Evolutionary conservation across 64 coral and sea anemone genomes (phyloP).

Genomic region (Porites lutea): DNA sequence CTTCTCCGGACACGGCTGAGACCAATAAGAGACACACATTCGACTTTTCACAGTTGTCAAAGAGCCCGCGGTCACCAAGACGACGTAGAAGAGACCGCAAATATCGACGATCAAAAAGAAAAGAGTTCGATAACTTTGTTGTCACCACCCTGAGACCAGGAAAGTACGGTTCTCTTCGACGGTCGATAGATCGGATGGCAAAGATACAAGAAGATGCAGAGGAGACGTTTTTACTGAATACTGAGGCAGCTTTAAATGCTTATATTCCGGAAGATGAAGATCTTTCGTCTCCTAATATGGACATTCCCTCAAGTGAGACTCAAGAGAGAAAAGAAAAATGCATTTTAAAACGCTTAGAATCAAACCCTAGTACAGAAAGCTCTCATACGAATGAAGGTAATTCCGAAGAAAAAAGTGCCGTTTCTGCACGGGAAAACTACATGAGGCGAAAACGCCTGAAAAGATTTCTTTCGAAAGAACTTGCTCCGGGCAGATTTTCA

Average conservation of each 20-base stretch:
- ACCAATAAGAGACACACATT: constrained; percentile 83
- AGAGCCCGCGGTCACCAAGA: constrained; percentile 11
- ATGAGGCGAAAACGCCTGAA: constrained; percentile 41
- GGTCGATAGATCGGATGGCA: constrained; percentile 79
- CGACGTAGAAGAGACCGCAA: constrained; percentile 46
- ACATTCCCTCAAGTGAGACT: background rate
- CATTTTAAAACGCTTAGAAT: background rate
- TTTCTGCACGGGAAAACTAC: constrained; percentile 4
- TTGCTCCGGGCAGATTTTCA: constrained; percentile 79
- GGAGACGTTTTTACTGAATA: constrained; percentile 66
- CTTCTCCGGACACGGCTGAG: constrained; percentile 1
- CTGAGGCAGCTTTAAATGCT: constrained; percentile 15
- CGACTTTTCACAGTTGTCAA: constrained; percentile 84
- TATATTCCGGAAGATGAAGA: constrained; percentile 14
- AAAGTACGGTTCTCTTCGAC: constrained; percentile 84
- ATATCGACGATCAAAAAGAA: constrained; percentile 47
- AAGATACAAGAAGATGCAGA: constrained; percentile 88
- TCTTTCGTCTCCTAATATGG: background rate
- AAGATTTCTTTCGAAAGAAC: constrained; percentile 66
- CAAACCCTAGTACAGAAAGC: background rate
- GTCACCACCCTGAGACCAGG: constrained; percentile 73
- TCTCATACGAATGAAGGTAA: background rate
- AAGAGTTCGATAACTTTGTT: constrained; percentile 90
- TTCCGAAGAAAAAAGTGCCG: background rate
- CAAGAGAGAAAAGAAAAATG: background rate